Evolutionary conservation across 2,888 invertebrate genomes (phyloP), one percentile per base, ranked within the genome.

Genomic region (Mayetiola destructor): DNA sequence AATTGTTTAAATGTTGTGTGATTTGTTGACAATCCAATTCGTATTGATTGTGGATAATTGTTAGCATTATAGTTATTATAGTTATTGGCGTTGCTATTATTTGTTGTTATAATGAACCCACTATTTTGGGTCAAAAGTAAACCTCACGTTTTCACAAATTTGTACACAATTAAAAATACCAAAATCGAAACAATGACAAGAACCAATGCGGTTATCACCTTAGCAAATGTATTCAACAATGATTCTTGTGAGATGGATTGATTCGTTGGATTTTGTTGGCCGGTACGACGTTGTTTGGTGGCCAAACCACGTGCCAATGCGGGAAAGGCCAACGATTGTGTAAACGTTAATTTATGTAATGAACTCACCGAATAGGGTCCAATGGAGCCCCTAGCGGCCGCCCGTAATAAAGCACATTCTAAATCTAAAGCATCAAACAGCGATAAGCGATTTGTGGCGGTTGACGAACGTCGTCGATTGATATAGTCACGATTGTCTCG

Each of bases 141-240:
- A 61, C 83, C 84, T 84, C 83, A 84, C 81, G 83, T 82, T 69
- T 80, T 75, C 66, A 82, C 82, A 67, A 82, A 84, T 67, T 84
- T 84, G 66, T 83, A 83, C 58, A 84, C 83, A 21, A 84, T 81
- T 54, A 82, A 79, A 69, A 84, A 84, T 63, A 84, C 84, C 66
- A 84, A 73, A 60, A 84, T 80, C 64, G 82, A 82, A 59, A 84
- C 80, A 52, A 82, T 72, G 62, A 84, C 81, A 59, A 84, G 68
- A 23, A 84, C 80, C 21, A 84, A 69, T 6, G 83, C 83, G 3
- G 84, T 84, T 59, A 83, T 76, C 48, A 83, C 79, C 68, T 84
- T 84, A 59, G 84, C 84, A 66, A 82, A 82, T 55, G 80, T 80
- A 68, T 84, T 83, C 59, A 84, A 68, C 53, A 82, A 82, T 59